phyloP scores from a whole-genome alignment of 2,797 vertebrate species.

The Jordanella pulchra region DNA sequence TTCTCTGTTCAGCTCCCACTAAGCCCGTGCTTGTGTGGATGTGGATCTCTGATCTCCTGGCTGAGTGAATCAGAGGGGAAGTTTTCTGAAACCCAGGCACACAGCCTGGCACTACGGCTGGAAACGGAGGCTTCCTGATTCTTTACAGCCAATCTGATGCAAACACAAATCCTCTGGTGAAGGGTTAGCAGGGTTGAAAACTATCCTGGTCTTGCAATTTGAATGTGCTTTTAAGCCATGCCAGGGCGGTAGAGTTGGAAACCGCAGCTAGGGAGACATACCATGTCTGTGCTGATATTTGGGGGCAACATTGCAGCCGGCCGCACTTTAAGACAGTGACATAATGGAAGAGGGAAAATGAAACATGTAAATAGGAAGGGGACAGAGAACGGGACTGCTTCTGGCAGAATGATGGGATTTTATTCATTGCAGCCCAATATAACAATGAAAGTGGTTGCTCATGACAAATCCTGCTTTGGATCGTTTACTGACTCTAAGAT shows the following conservation, averaged over 20 bases:
- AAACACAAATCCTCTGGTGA: constrained; percentile 50
- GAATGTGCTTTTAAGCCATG: constrained; percentile 62
- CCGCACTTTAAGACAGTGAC: constrained; percentile 54
- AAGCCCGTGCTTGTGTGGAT: constrained; percentile 46
- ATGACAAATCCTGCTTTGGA: not conserved
- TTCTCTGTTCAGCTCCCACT: constrained; percentile 53
- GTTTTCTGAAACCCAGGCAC: constrained; percentile 53
- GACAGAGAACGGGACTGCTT: constrained; percentile 28
- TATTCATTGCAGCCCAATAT: constrained; percentile 20
- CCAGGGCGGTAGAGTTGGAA: constrained; percentile 55
- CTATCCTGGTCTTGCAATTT: constrained; percentile 64
- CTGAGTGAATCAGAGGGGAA: constrained; percentile 45
- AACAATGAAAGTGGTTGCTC: constrained; percentile 1
- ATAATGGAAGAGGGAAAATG: constrained; percentile 59
- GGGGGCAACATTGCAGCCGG: constrained; percentile 43
- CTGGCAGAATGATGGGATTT: constrained; percentile 19
- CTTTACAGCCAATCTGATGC: constrained; percentile 64
- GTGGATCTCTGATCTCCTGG: constrained; percentile 45
- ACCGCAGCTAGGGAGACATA: constrained; percentile 39
- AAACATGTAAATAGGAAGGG: constrained; percentile 18
- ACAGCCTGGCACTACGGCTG: constrained; percentile 60
- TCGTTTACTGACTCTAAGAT: not conserved
- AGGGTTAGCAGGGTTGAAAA: constrained; percentile 64
- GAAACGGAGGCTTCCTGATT: constrained; percentile 62
- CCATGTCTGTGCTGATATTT: constrained; percentile 23